Base-by-base conservation (phyloP, 2,797 vertebrate species). In the Arnoldichthys spilopterus region DNA sequence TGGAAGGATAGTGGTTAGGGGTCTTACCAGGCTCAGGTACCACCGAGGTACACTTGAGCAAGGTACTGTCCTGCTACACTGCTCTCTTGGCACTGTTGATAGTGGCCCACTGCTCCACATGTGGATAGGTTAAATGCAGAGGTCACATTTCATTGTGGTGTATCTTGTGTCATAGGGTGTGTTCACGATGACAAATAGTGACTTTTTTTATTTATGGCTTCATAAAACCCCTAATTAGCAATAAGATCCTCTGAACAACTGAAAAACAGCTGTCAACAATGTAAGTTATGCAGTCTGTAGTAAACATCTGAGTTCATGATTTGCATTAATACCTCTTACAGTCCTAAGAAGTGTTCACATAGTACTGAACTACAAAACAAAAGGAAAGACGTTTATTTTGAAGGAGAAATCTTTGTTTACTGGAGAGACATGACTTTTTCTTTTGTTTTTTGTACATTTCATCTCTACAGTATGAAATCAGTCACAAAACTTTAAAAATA, bases 401-500 rank as follows among this genome's bases (percentile, higher is more conserved):
- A 18, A 47, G 40, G 6, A 15, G 37, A 43, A 26, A 26, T 15
- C 40, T 47, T 24, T 67, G 37, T 67, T 67, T 67, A 67, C 64
- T 1, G 6, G 24, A 37, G 32, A 37, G 61, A 67, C 37, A 2
- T 2, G 1, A 3, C n/a, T n/a, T n/a, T n/a, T n/a, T n/a, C n/a
- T n/a, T n/a, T n/a, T 26, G 40, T 66, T 47, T 47, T 67, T 67
- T 67, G n/a, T 47, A 28, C 40, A 47, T 67, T 67, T 15, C 6
- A 24, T 43, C 40, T 67, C 22, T 15, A 43, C 43, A 13, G 34
- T 47, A 40, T 40, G 37, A 40, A 40, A 7, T 20, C 13, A 37
- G 40, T n/a, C 22, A n/a, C 4, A 24, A 40, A 56, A 72, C 30
- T 34, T 72, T 37, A n/a, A 72, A 71, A 72, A 72, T 24, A 53